Evolutionary conservation across 2,797 vertebrate species (phyloP), one percentile per base, ranked within the genome.

Genomic region (Alosa sapidissima): DNA sequence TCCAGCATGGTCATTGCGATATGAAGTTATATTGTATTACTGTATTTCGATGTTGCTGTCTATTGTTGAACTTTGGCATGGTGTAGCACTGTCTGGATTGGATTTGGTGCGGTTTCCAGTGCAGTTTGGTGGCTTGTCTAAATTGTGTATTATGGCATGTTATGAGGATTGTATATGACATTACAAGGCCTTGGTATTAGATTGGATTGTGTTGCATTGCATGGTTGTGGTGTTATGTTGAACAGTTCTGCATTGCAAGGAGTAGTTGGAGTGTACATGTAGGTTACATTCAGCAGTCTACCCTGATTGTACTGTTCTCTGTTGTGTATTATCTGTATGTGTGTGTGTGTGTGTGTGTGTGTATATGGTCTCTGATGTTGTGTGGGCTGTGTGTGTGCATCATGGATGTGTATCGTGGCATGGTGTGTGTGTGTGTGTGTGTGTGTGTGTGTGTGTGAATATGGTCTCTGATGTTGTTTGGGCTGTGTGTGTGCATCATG

Each of bases 341-440:
- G 83, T 81, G 81, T 85, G 62, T 83, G 86, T n/a, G n/a, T n/a
- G n/a, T n/a, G n/a, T 87, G 88, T 16, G 11, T 72, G 65, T 36
- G 33, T 72, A 11, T 36, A 28, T 24, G n/a, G 45, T 75, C 65
- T 58, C 41, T 85, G 65, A 52, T 54, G 81, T 83, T 36, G 33
- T n/a, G 11, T 52, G 14, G 54, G 4, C 5, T 58, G 54, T 58
- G 54, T 16, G 54, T 60, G 19, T 52, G 58, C 3, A 14, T 19
- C 55, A 19, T 60, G 54, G 14, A 28, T 28, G 28, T 28, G 28
- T 28, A 28, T 28, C 28, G 28, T 49, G 83, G 86, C 86, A 87
- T 87, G 86, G 33, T 36, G 84, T 82, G 81, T 82, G 81, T 28
- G 51, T 52, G 51, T 52, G 51, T 52, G 28, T 28, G 28, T 28